phyloP scores from a whole-genome alignment of 2,888 invertebrate genomes.

The Sylvicola cinctus region DNA sequence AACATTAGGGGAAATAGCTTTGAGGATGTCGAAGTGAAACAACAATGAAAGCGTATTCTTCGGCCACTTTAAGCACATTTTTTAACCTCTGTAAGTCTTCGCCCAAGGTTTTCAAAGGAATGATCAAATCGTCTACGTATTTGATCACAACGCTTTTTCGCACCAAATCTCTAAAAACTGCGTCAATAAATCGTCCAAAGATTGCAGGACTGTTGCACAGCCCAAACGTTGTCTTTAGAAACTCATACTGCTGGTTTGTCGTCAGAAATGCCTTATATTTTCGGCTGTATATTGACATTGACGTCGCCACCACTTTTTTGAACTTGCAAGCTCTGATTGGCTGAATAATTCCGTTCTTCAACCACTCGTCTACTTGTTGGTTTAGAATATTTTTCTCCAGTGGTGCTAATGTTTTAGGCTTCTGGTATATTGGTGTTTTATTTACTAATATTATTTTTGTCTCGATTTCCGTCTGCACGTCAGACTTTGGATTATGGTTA shows the following conservation, averaged over 20 bases:
- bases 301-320: constrained; percentile 11
- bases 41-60: too few species aligned
- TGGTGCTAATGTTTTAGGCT: neutral
- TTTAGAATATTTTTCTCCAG: neutral
- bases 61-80: neutral
- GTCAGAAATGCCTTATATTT: constrained; percentile 1
- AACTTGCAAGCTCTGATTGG: constrained; percentile 11
- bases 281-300: constrained; percentile 10
- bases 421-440: neutral
- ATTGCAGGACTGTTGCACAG: neutral
- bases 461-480: neutral
- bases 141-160: neutral
- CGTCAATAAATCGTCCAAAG: neutral
- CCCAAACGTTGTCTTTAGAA: constrained; percentile 1
- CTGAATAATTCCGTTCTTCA: neutral
- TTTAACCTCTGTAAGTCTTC: neutral
- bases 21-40: too few species aligned
- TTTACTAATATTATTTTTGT: neutral
- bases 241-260: neutral
- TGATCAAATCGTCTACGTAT: neutral
- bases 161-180: neutral
- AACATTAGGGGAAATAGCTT: too few species aligned
- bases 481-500: constrained; percentile 10
- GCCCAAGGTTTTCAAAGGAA: neutral
- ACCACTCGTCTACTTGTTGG: constrained; percentile 1